A percentile compares a stretch with the other conserved stretches of the same genome.
phyloP scores from a whole-genome alignment of 2,113 vertebrate species.

The Crotalus tigris region DNA sequence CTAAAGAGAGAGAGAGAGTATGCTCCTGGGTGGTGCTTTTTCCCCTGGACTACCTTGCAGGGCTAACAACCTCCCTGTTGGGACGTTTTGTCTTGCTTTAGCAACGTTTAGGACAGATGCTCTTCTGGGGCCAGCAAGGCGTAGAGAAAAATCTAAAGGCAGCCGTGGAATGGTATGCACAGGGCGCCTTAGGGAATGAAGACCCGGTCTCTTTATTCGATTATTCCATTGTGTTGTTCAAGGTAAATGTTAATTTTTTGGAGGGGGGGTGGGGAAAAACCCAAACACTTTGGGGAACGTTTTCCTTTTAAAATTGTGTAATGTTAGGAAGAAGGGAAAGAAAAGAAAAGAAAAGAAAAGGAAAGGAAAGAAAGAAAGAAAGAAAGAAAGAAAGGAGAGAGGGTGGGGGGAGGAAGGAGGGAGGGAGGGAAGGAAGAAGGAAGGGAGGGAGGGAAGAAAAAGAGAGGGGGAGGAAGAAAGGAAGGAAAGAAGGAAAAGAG shows the following conservation, averaged over 20 bases:
- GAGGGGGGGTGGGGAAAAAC: not conserved
- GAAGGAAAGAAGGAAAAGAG: too few species aligned
- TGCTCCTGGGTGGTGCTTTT: not conserved
- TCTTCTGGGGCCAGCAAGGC: conserved; percentile 87
- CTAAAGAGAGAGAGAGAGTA: not conserved
- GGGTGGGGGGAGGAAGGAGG: too few species aligned
- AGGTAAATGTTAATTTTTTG: conserved; percentile 68
- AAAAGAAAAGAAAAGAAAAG: too few species aligned
- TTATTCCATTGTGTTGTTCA: conserved; percentile 87
- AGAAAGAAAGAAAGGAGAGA: too few species aligned
- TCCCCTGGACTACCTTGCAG: not conserved
- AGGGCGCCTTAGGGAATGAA: conserved; percentile 81
- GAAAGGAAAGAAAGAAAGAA: too few species aligned
- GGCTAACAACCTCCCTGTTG: not conserved
- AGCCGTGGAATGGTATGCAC: conserved; percentile 84
- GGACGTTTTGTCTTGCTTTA: conserved; percentile 52
- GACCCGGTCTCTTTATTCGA: conserved; percentile 84
- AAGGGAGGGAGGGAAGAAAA: too few species aligned
- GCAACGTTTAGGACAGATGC: conserved; percentile 84
- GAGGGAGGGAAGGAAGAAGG: too few species aligned
- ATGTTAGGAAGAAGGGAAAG: not conserved
- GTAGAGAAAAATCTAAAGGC: conserved; percentile 78
- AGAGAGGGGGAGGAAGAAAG: too few species aligned
- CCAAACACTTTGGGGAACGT: not conserved
- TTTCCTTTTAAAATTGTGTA: not conserved